phyloP scores from a whole-genome alignment of 2,888 invertebrate genomes.

The Chrysina gloriosa region DNA sequence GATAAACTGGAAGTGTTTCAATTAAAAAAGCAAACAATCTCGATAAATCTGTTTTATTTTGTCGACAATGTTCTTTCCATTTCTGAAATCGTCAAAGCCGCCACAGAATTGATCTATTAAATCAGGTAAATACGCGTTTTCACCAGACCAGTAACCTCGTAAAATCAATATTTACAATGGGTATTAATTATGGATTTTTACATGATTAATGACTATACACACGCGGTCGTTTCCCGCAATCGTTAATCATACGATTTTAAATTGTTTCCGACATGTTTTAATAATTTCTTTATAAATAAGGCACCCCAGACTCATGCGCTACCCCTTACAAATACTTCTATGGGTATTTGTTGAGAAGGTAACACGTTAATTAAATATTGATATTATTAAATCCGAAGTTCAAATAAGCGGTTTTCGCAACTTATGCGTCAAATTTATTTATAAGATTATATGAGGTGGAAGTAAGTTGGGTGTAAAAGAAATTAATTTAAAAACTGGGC shows the following conservation, averaged over 20 bases:
- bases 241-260: slow-evolving; percentile 36
- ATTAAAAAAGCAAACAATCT: slow-evolving; percentile 10
- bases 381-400: too few relatives aligned
- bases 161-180: slow-evolving; percentile 43
- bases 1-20: too few relatives aligned
- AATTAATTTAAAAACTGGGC: too few relatives aligned
- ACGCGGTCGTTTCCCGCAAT: neutral
- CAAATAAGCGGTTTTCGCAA: too few relatives aligned
- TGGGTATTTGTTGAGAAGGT: too few relatives aligned
- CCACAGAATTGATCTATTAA: slow-evolving; percentile 37
- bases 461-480: too few relatives aligned
- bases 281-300: slow-evolving; percentile 34
- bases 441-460: too few relatives aligned
- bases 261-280: slow-evolving; percentile 34
- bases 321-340: neutral
- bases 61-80: neutral
- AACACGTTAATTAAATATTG: too few relatives aligned
- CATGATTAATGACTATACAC: slow-evolving; percentile 38
- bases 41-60: neutral
- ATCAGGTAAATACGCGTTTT: slow-evolving; percentile 26
- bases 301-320: neutral
- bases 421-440: too few relatives aligned
- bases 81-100: slow-evolving; percentile 11
- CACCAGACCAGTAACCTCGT: neutral
- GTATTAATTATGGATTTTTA: slow-evolving; percentile 43